phyloP scores from a whole-genome alignment of 2,113 vertebrate species.

The Sceloporus tristichus region DNA sequence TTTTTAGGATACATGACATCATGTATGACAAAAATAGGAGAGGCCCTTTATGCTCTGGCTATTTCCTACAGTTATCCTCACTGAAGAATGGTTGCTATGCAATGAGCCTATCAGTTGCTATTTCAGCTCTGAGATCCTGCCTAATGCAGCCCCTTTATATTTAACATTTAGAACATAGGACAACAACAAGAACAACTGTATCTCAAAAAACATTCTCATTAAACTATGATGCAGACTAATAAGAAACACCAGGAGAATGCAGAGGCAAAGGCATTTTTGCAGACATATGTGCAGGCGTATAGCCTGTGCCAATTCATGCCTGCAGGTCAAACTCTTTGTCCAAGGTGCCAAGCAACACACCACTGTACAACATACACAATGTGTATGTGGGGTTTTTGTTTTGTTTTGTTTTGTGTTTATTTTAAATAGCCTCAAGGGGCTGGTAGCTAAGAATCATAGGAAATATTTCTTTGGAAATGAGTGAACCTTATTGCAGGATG shows the following conservation, averaged over 20 bases:
- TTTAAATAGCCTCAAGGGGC: constrained; percentile 45
- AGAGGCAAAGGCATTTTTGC: constrained; percentile 47
- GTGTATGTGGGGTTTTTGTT: background rate
- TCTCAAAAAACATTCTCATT: constrained; percentile 36
- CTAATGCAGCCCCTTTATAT: constrained; percentile 40
- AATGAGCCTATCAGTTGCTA: constrained; percentile 21
- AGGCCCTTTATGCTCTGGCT: background rate
- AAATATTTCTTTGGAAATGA: constrained; percentile 8
- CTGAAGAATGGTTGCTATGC: constrained; percentile 44
- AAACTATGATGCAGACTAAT: constrained; percentile 29
- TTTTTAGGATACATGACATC: constrained; percentile 27
- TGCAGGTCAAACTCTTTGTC: constrained; percentile 53
- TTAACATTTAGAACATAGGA: constrained; percentile 45
- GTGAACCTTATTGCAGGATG: background rate
- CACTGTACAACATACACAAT: constrained; percentile 23
- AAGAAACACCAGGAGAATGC: constrained; percentile 34
- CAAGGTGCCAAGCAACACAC: constrained; percentile 74
- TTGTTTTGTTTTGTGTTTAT: constrained; percentile 16
- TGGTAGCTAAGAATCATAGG: constrained; percentile 23
- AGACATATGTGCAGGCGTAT: constrained; percentile 54
- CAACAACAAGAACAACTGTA: no score
- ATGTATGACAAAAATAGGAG: constrained; percentile 34
- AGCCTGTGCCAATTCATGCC: constrained; percentile 57
- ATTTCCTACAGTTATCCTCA: background rate
- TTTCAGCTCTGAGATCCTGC: constrained; percentile 38